Percentiles rank a stretch among this genome's conserved stretches.
These are phyloP conservation scores for Macaria notata DNA, from an alignment of 2,888 invertebrate genomes.

Conservation along the genomic window DNA sequence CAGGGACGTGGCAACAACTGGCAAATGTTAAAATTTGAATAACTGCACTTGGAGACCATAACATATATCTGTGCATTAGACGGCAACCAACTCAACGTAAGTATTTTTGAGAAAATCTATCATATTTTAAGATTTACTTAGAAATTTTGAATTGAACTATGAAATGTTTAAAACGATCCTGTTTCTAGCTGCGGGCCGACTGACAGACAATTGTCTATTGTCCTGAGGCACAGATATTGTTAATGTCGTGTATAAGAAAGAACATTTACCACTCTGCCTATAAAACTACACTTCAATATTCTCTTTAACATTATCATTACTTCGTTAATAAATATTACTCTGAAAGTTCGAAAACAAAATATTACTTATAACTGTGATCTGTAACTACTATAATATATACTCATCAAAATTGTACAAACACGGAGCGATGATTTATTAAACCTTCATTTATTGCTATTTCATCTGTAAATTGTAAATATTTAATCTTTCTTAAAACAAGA, in stretches of 20 bases:
- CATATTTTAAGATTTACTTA: no score
- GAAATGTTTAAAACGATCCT: no score
- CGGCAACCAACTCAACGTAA: no score
- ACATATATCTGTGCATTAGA: constrained; percentile 7
- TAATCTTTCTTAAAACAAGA: constrained; percentile 81
- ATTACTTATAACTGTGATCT: constrained; percentile 75
- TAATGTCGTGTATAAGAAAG: constrained; percentile 59
- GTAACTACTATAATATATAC: constrained; percentile 76
- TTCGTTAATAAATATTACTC: constrained; percentile 83
- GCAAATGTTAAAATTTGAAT: constrained; percentile 82
- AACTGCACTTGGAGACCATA: constrained; percentile 75
- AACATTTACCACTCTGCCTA: constrained; percentile 66
- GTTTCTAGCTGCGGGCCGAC: no score
- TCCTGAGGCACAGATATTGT: constrained; percentile 58
- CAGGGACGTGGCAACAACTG: constrained; percentile 70
- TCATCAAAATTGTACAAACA: constrained; percentile 80
- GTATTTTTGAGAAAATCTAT: no score
- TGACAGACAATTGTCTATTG: no score
- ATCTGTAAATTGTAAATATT: constrained; percentile 82
- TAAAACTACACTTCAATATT: constrained; percentile 84
- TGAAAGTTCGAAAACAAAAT: constrained; percentile 84
- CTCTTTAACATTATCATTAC: constrained; percentile 69
- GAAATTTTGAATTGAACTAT: no score
- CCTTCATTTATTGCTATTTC: constrained; percentile 79
- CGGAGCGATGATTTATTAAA: constrained; percentile 69